Evolutionary conservation across 2,797 vertebrate species (phyloP).

Genomic region (Sebastes variabilis): DNA sequence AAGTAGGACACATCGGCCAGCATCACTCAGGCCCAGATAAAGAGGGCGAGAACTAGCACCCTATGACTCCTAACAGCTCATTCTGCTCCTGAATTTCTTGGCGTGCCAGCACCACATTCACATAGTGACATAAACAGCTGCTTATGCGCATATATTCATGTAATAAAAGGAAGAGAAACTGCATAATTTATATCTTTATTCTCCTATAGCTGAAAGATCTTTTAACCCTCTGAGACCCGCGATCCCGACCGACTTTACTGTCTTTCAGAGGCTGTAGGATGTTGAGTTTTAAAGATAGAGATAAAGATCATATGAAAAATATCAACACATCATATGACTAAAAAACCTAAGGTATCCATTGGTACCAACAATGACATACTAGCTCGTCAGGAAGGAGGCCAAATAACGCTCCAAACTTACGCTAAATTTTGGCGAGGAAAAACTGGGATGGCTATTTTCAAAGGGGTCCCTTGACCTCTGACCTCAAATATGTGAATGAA

Average conservation of each 20-base stretch:
- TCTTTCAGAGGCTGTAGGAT: too few species aligned
- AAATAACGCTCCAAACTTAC: rapidly evolving
- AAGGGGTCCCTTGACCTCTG: too few species aligned
- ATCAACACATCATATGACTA: too few species aligned
- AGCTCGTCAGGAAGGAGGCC: too few species aligned
- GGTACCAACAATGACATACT: too few species aligned
- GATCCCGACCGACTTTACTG: too few species aligned
- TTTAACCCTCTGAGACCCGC: too few species aligned
- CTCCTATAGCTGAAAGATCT: not conserved
- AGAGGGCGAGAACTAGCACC: conserved; percentile 29
- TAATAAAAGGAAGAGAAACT: conserved; percentile 1
- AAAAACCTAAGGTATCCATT: rapidly evolving
- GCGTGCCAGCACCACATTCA: conserved; percentile 39
- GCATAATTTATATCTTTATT: not conserved
- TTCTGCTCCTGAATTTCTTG: not conserved
- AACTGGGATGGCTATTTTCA: too few species aligned
- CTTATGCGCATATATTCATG: conserved; percentile 3
- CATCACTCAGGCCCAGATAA: conserved; percentile 35
- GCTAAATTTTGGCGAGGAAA: too few species aligned
- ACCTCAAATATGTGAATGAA: too few species aligned
- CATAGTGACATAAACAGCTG: conserved; percentile 29
- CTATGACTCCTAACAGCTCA: conserved; percentile 29
- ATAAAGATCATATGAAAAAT: too few species aligned
- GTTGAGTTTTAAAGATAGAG: too few species aligned
- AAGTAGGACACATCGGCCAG: conserved; percentile 50